Percentiles rank a stretch among this genome's conserved stretches.
Evolutionary conservation across 1,140 invertebrate genomes (phyloP).

Genomic region (Belonocnema kinseyi): DNA sequence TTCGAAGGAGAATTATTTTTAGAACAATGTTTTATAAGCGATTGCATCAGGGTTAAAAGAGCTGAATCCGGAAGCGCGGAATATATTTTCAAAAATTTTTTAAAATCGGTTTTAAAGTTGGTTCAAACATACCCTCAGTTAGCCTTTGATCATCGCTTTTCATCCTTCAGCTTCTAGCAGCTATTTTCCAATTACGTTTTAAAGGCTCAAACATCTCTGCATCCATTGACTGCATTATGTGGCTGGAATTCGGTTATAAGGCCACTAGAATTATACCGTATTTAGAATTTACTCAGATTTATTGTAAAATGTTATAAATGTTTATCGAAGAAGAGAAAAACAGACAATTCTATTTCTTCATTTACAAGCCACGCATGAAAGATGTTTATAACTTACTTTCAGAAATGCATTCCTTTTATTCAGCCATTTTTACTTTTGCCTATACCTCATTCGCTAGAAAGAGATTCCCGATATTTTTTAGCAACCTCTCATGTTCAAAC

Average conservation of each 20-base stretch:
- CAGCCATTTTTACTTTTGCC: conserved; percentile 38
- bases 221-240: conserved; percentile 69
- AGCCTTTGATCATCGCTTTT: not conserved
- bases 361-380: conserved; percentile 46
- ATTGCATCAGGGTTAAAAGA: not conserved
- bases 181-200: conserved; percentile 33
- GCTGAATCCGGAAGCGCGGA: not conserved
- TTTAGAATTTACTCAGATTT: conserved; percentile 27
- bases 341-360: conserved; percentile 43
- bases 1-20: not conserved
- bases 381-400: conserved; percentile 53
- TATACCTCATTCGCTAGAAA: too few species aligned
- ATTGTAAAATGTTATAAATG: conserved; percentile 24
- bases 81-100: not conserved
- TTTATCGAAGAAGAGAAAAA: conserved; percentile 51
- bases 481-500: too few species aligned
- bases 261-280: conserved; percentile 66
- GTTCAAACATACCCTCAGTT: not conserved
- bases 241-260: conserved; percentile 68
- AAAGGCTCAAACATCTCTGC: conserved; percentile 64
- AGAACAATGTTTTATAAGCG: not conserved
- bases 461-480: too few species aligned
- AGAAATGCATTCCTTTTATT: conserved; percentile 50
- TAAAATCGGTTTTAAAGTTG: not conserved
- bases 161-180: not conserved